phyloP scores from a whole-genome alignment of 2,888 invertebrate species.

The Orthosia incerta region DNA sequence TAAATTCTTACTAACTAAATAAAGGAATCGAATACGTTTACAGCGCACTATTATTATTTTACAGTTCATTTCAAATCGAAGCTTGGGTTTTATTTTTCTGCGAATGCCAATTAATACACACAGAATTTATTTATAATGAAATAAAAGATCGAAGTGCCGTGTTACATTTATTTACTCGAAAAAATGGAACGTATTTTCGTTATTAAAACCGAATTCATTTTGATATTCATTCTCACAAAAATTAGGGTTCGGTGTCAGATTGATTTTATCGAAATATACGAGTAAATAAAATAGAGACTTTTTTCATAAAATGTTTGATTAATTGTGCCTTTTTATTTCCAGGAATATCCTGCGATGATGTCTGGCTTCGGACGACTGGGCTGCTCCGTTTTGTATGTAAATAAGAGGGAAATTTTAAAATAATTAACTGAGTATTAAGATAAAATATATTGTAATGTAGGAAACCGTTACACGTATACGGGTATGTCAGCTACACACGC shows the following conservation, averaged over 20 bases:
- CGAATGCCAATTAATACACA: not conserved
- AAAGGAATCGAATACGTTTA: too few relatives aligned
- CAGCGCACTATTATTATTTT: too few relatives aligned
- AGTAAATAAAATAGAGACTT: not conserved
- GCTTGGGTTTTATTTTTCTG: not conserved
- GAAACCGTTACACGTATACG: constrained; percentile 65
- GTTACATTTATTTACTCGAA: not conserved
- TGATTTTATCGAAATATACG: not conserved
- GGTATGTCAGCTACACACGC: constrained; percentile 40
- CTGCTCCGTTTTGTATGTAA: constrained; percentile 76
- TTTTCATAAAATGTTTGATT: not conserved
- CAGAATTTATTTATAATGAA: not conserved
- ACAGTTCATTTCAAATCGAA: not conserved
- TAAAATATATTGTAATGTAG: constrained; percentile 58
- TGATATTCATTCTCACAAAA: not conserved
- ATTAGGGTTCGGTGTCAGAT: not conserved
- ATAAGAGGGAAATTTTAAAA: constrained; percentile 73
- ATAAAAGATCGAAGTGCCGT: not conserved
- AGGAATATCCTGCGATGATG: constrained; percentile 88
- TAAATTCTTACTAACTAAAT: too few relatives aligned
- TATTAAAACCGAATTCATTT: not conserved
- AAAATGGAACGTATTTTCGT: not conserved
- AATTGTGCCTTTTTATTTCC: constrained; percentile 70
- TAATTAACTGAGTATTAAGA: constrained; percentile 60
- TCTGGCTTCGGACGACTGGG: constrained; percentile 74